These are phyloP conservation scores for Geodia barretti DNA, from an alignment of 37 sponge, comb jelly and placozoan species.

Conservation along the genomic window DNA sequence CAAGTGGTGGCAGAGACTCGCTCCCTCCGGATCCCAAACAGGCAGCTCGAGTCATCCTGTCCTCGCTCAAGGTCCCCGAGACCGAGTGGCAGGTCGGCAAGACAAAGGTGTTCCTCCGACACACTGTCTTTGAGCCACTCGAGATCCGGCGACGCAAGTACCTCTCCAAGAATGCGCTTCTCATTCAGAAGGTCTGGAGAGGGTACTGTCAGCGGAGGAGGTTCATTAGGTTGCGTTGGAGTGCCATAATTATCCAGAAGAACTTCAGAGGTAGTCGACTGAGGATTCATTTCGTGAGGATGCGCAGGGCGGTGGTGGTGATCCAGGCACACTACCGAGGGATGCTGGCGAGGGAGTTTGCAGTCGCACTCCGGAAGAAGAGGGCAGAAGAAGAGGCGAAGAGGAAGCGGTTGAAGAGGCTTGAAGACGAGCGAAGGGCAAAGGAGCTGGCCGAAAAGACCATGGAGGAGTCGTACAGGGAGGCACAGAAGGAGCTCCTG, in stretches of 20 bases:
- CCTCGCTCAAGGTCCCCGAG: slow-evolving; percentile 74
- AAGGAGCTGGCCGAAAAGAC: slow-evolving; percentile 58
- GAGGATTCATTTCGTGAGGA: slow-evolving; percentile 62
- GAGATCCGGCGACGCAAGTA: slow-evolving; percentile 74
- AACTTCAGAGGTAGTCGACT: slow-evolving; percentile 68
- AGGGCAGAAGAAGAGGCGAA: slow-evolving; percentile 74
- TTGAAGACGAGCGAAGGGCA: slow-evolving; percentile 68
- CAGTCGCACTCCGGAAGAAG: slow-evolving; percentile 71
- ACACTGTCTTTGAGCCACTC: slow-evolving; percentile 93
- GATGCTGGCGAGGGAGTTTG: slow-evolving; percentile 83
- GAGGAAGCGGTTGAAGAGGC: slow-evolving; percentile 37
- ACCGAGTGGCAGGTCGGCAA: slow-evolving; percentile 97
- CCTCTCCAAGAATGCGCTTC: slow-evolving; percentile 70
- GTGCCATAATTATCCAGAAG: slow-evolving; percentile 74
- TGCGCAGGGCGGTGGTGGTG: slow-evolving; percentile 70
- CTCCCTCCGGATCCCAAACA: slow-evolving; percentile 74
- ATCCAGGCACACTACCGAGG: slow-evolving; percentile 89
- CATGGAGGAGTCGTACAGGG: slow-evolving; percentile 75
- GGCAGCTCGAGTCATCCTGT: slow-evolving; percentile 75
- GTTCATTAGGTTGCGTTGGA: slow-evolving; percentile 39
- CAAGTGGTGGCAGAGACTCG: slow-evolving; percentile 60
- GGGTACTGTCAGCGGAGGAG: slow-evolving; percentile 52
- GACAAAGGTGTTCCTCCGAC: slow-evolving; percentile 87
- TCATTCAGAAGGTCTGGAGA: slow-evolving; percentile 86
- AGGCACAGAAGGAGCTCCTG: slow-evolving; percentile 86